Evolutionary conservation across 2,113 vertebrate genomes (phyloP), one percentile per base, ranked within the genome.

Genomic region (Stegastes partitus): DNA sequence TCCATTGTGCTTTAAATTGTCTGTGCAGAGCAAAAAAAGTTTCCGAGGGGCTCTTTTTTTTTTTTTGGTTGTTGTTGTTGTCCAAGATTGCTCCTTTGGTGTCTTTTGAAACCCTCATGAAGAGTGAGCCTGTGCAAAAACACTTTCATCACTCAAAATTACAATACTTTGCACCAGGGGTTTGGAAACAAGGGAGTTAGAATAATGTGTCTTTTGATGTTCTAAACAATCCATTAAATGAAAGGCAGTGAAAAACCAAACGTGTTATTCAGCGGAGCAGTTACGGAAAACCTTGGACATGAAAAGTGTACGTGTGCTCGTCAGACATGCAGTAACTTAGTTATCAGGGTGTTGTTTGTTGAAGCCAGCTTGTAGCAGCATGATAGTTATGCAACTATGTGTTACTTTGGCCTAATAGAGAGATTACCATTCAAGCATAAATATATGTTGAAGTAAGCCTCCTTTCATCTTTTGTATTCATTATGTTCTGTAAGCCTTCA

Each of bases 141-240:
- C 67, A 70, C 85, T 89, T 92, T 89, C 83, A 91, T 93, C 90
- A 83, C 77, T 73, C 67, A 66, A 70, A 85, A 89, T 89, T 74
- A 72, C 84, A 79, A 85, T 75, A 74, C 65, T 81, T 79, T 86
- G 59, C 81, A 77, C 68, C 14, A 2, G 55, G 63, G 79, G 34
- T 66, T 82, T 58, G 73, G 67, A 87, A 80, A 79, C 70, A 66
- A 74, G 74, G 66, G 85, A 55, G 34, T 71, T 61, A 56, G 64
- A 74, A 85, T 82, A 88, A 93, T 92, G 77, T 25, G 59, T 54
- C 87, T 87, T 93, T 91, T 92, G 88, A 92, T 88, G 85, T 90
- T 89, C 65, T 81, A 83, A 90, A 90, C 75, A 84, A 90, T 73
- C 79, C 85, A 81, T 73, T 89, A 77, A 87, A 88, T 85, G 55